These are phyloP conservation scores for Lindbergichthys nudifrons DNA, from an alignment of 2,797 vertebrate species.

Conservation along the genomic window DNA sequence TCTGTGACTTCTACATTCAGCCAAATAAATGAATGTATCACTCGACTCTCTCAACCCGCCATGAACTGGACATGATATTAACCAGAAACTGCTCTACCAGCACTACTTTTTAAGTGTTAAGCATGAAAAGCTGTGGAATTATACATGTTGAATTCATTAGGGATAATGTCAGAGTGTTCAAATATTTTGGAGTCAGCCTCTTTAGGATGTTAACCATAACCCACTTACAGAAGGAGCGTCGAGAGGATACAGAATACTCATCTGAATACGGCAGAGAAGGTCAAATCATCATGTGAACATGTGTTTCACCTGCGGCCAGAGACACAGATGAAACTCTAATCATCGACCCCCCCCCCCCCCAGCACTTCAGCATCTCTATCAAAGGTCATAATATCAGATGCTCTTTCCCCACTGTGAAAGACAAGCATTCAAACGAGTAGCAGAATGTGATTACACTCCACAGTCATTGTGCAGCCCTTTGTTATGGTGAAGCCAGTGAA, in stretches of 20 bases:
- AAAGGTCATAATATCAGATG: slow-evolving; percentile 59
- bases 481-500: slow-evolving; percentile 53
- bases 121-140: not conserved
- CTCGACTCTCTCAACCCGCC: too few relatives aligned
- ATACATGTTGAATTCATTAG: slow-evolving; percentile 1
- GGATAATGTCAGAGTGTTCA: not conserved
- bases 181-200: slow-evolving; percentile 31
- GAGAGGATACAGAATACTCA: slow-evolving; percentile 30
- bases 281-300: slow-evolving; percentile 75
- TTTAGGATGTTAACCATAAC: slow-evolving; percentile 40
- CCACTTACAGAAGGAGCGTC: slow-evolving; percentile 23
- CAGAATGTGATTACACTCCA: slow-evolving; percentile 63
- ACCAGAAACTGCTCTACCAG: too few relatives aligned
- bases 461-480: slow-evolving; percentile 52
- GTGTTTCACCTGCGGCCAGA: slow-evolving; percentile 69
- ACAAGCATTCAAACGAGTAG: slow-evolving; percentile 66
- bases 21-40: too few relatives aligned
- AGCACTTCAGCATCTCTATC: slow-evolving; percentile 44
- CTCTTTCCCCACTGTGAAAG: slow-evolving; percentile 55
- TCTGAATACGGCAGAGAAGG: slow-evolving; percentile 66
- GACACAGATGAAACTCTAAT: slow-evolving; percentile 62
- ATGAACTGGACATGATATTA: too few relatives aligned
- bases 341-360: slow-evolving; percentile 46
- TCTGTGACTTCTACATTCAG: too few relatives aligned
- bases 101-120: not conserved